A percentile compares a stretch with the other conserved stretches of the same genome.
Conservation (phyloP, 1,140 invertebrate genomes). For the Drosophila yakuba region DNA sequence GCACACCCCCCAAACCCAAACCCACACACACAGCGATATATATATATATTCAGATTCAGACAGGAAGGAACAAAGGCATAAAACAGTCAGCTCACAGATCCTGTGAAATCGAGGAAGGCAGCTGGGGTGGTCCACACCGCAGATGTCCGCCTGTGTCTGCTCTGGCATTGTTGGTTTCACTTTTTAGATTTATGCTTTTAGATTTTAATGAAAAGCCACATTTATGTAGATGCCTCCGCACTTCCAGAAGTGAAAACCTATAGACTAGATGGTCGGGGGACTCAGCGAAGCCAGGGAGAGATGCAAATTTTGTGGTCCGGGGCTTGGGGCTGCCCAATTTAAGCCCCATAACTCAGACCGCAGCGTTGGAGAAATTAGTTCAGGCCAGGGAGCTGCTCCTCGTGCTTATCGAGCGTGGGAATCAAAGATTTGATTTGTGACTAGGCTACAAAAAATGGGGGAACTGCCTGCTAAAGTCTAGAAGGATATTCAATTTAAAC, state of each 20-base stretch:
- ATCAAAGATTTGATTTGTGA: slow-evolving; percentile 46
- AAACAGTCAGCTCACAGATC: slow-evolving; percentile 42
- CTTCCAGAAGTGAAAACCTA: slow-evolving; percentile 21
- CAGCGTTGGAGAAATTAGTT: slow-evolving; percentile 52
- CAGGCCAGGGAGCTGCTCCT: slow-evolving; percentile 17
- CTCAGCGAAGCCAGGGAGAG: neutral
- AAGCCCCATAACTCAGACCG: slow-evolving; percentile 60
- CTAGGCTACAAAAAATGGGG: slow-evolving; percentile 6
- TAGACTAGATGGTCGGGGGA: neutral
- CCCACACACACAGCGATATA: slow-evolving; percentile 1
- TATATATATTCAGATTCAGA: neutral
- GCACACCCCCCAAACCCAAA: slow-evolving; percentile 3
- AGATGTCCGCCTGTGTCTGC: slow-evolving; percentile 49
- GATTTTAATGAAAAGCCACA: slow-evolving; percentile 80
- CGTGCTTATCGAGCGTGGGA: slow-evolving; percentile 31
- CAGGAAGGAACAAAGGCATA: slow-evolving; percentile 45
- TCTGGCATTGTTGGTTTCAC: slow-evolving; percentile 61
- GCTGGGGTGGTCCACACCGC: slow-evolving; percentile 14
- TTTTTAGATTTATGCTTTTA: slow-evolving; percentile 78
- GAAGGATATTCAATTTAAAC: slow-evolving; percentile 13
- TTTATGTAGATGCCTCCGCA: slow-evolving; percentile 40
- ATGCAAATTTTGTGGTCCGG: slow-evolving; percentile 57
- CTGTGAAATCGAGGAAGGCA: slow-evolving; percentile 9
- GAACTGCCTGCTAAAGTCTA: neutral
- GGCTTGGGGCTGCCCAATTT: slow-evolving; percentile 41